Base-by-base conservation (phyloP, 1,140 invertebrate species). In the Chironomus tepperi region DNA sequence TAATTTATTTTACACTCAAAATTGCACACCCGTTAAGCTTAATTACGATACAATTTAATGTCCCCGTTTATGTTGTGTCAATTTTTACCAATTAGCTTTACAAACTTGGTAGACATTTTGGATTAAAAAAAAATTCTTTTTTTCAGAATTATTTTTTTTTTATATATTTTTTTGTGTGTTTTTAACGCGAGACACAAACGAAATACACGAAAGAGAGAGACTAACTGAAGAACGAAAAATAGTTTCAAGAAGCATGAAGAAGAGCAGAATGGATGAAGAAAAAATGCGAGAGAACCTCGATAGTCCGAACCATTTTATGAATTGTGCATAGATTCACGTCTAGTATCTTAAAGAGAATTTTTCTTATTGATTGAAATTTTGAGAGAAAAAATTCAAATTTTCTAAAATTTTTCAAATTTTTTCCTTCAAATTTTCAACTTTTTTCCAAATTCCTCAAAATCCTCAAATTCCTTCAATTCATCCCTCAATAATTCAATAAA, bases 101-200 rank as follows among this genome's bases (percentile, higher is more conserved):
- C 65, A 70, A 70, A 70, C 65, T 70, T 70, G 65, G 65, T 70
- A 70, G 65, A 70, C 65, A 70, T 70, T 70, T 70, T 70, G 65
- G 65, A 70, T 70, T 57, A 57, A 57, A 57, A 70, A n/a, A 70
- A 70, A 70, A 70, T 70, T 18, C 18, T 19, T 70, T 70, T 70
- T 70, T 19, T 10, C 16, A 10, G 19, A 18, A 70, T 21, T 70
- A 2, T 19, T 18, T 16, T 0, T 5, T 9, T 34, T 2, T 34
- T 2, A 2, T 12, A 15, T 57, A 15, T 57, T 57, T n/a, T 57
- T 57, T n/a, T 57, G 47, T 57, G 47, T 57, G 47, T 57, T 57
- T 57, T 57, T 12, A 57, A 57, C 65, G 65, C 65, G 65, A 70
- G 65, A 70, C 19, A 70, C 65, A 70, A 67, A 67, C 64, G 64